Evolutionary conservation across 2,113 vertebrate species (phyloP), one percentile per base, ranked within the genome.

Genomic region (Oxyruncus cristatus): DNA sequence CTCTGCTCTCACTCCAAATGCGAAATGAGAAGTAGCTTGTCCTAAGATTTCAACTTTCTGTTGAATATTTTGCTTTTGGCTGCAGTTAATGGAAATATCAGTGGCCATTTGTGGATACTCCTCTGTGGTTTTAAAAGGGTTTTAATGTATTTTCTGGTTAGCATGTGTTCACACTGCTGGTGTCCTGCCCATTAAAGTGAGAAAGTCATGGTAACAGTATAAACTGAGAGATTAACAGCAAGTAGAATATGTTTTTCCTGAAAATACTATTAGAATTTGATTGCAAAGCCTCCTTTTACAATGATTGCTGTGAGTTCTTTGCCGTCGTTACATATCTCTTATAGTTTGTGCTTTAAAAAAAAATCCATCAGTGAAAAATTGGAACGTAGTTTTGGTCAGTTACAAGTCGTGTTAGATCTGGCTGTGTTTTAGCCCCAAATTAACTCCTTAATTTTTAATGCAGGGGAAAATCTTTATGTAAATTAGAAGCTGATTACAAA

Each of bases 301-400:
- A 9, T 17, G 19, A 30, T 39, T 70, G 3, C 75, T 76, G 53
- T 41, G 46, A 79, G 19, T 39, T 30, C 1, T 1, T 49, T 80
- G 5, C 41, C 26, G 1, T 32, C 50, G 73, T 73, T 37, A 42
- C 13, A 0, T 52, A 9, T 27, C 35, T 75, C 3, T 9, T 81
- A 37, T 85, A 56, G 18, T 92, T 96, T 92, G 88, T 94, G 91
- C 94, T 86, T 94, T 93, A 85, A 66, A 72, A 91, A 91, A 56
- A 92, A 93, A 84, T 14, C 65, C 71, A 74, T 92, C 78, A 39
- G 13, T 47, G 63, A 77, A 52, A 83, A 84, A 44, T 0, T 12
- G 35, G 55, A 53, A 41, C 67, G 47, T 44, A 2, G 33, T n/a
- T 85, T 26, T 83, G 58, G 18, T 21, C 30, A 14, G 24, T 42